Base-by-base conservation (phyloP, 2,113 vertebrate genomes). In the Raphicerus campestris region DNA sequence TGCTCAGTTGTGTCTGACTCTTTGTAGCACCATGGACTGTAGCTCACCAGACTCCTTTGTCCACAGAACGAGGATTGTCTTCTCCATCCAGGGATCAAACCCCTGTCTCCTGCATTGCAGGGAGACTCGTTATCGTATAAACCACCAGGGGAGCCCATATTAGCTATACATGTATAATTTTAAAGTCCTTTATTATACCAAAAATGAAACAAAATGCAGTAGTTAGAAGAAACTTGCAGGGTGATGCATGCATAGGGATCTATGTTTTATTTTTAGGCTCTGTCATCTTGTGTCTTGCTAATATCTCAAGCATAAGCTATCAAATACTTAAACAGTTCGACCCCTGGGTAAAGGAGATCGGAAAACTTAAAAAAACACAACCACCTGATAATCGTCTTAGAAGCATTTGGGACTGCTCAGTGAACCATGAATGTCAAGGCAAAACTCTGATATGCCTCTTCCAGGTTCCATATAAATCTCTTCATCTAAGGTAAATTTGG, bases 351-450 rank as follows among this genome's bases (percentile, higher is more conserved):
- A 97, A 96, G 87, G 87, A 96, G 73, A 80, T 94, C 93, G 84
- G 95, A 70, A 97, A 96, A 95, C 77, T 82, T 95, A 94, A 94
- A 96, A 94, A 98, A 97, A 95, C 77, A 91, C 96, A 96, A 93
- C 80, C 77, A 87, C 95, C 78, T 53, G 88, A 90, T 97, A 98
- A 98, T 97, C 98, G 96, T 93, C 97, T 98, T 98, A 98, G 75
- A 86, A 92, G 96, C 94, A 91, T 86, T 98, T 85, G 81, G 95
- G 94, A 93, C 89, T 96, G 97, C 78, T 98, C 97, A 97, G 97
- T 97, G 97, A 98, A 96, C 97, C 94, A 80, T 96, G 93, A 98
- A 98, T 97, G 98, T 98, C 97, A 97, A 97, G 97, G 86, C 88
- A 97, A 95, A 86, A 95, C 91, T 96, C 94, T 39, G 55, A 84